Percentiles rank a stretch among this genome's conserved stretches.
These are phyloP conservation scores for Hylaeus volcanicus DNA, from an alignment of 1,140 invertebrate species.

Conservation along the genomic window DNA sequence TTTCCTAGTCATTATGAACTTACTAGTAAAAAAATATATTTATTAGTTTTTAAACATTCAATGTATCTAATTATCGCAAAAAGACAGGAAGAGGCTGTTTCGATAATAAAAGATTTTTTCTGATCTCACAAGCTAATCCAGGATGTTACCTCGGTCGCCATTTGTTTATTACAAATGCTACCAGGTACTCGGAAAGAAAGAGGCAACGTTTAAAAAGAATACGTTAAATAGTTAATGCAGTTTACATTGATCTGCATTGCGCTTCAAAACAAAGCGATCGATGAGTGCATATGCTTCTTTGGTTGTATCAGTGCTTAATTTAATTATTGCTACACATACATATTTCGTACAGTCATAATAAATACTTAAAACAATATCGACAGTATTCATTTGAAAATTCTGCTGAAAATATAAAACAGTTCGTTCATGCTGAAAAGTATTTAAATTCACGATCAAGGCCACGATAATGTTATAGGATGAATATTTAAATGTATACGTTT, in stretches of 20 bases:
- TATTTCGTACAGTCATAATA: constrained; percentile 56
- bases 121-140: constrained; percentile 11
- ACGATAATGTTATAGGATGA: constrained; percentile 46
- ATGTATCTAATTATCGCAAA: constrained; percentile 56
- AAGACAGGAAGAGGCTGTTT: constrained; percentile 56
- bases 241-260: constrained; percentile 32
- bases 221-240: constrained; percentile 45
- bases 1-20: constrained; percentile 46
- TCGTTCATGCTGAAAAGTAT: constrained; percentile 37
- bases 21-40: constrained; percentile 75
- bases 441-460: constrained; percentile 54
- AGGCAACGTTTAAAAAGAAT: constrained; percentile 17
- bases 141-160: constrained; percentile 20
- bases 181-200: constrained; percentile 20
- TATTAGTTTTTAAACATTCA: constrained; percentile 54
- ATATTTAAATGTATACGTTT: constrained; percentile 36
- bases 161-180: constrained; percentile 44
- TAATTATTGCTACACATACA: constrained; percentile 65
- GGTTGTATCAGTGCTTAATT: constrained; percentile 69
- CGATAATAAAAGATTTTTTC: constrained; percentile 40
- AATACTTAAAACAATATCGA: constrained; percentile 57
- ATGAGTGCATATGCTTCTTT: constrained; percentile 67
- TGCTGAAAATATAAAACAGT: constrained; percentile 25
- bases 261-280: constrained; percentile 45
- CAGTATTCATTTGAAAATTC: constrained; percentile 46